Percentiles rank a stretch among this genome's conserved stretches.
Conservation (phyloP, 2,113 vertebrate genomes). For the Emydura subglobosa region DNA sequence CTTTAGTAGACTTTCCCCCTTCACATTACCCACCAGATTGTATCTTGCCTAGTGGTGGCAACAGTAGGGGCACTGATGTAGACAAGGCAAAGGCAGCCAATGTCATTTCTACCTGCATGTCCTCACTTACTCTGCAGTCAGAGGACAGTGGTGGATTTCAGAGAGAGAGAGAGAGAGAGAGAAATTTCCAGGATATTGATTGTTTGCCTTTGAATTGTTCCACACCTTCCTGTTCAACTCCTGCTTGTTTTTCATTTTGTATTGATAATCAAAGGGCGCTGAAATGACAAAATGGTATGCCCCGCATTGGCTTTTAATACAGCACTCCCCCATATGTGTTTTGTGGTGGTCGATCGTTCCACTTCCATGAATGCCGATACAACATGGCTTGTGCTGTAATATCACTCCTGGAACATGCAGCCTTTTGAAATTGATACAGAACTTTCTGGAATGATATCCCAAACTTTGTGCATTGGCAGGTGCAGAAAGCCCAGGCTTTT, state of each 20-base stretch:
- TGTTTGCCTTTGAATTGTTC: neutral
- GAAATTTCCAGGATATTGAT: neutral
- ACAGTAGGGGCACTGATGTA: neutral
- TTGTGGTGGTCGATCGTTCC: neutral
- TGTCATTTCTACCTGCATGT: neutral
- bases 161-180: neutral
- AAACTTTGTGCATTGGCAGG: neutral
- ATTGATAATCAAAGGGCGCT: neutral
- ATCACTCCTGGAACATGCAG: neutral
- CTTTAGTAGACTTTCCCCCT: neutral
- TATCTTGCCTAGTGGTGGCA: neutral
- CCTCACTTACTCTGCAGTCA: neutral
- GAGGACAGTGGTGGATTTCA: neutral
- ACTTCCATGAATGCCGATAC: neutral
- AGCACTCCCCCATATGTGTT: neutral
- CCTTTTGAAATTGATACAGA: neutral
- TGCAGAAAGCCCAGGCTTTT: neutral
- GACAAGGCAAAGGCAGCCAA: neutral
- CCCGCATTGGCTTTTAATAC: neutral
- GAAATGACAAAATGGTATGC: neutral
- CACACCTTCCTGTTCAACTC: neutral
- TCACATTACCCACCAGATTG: neutral
- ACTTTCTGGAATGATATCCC: rapidly evolving
- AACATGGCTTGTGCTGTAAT: neutral
- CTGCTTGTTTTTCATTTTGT: neutral